These are phyloP conservation scores for Bombus breviceps DNA, from an alignment of 1,140 invertebrate genomes.

Conservation along the genomic window DNA sequence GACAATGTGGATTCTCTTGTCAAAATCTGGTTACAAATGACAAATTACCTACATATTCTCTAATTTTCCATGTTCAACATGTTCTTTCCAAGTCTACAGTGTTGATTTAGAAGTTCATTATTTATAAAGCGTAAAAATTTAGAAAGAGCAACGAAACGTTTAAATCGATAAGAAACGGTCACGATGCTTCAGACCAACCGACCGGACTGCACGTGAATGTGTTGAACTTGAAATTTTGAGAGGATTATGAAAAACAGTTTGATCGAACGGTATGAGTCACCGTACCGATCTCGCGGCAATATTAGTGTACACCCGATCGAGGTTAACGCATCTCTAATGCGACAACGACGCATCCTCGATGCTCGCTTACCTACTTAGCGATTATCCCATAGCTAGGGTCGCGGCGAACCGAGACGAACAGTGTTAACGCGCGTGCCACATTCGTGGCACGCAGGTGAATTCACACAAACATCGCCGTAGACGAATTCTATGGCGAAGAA, in stretches of 20 bases:
- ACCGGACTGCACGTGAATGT: background rate
- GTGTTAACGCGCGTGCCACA: slow-evolving; percentile 73
- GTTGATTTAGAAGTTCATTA: background rate
- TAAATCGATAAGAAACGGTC: too few relatives aligned
- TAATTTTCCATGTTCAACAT: too few relatives aligned
- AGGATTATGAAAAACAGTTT: background rate
- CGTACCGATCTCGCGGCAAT: slow-evolving; percentile 37
- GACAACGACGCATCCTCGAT: slow-evolving; percentile 63
- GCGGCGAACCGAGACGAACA: slow-evolving; percentile 44
- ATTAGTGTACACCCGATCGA: slow-evolving; percentile 63
- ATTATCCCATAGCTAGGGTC: slow-evolving; percentile 68
- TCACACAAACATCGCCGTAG: slow-evolving; percentile 50
- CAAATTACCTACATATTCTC: too few relatives aligned
- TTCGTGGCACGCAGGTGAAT: slow-evolving; percentile 61
- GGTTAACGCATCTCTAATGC: slow-evolving; percentile 75
- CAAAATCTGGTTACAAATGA: background rate
- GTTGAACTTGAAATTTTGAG: background rate
- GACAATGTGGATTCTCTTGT: background rate
- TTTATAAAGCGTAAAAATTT: too few relatives aligned
- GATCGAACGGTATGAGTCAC: slow-evolving; percentile 18
- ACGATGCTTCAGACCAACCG: background rate
- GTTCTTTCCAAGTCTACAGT: too few relatives aligned
- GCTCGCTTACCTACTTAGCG: slow-evolving; percentile 74
- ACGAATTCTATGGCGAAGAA: slow-evolving; percentile 48
- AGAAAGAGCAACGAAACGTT: too few relatives aligned